A percentile compares a stretch with the other conserved stretches of the same genome.
Evolutionary conservation across 2,113 vertebrate genomes (phyloP).

Genomic region (Suricata suricatta): DNA sequence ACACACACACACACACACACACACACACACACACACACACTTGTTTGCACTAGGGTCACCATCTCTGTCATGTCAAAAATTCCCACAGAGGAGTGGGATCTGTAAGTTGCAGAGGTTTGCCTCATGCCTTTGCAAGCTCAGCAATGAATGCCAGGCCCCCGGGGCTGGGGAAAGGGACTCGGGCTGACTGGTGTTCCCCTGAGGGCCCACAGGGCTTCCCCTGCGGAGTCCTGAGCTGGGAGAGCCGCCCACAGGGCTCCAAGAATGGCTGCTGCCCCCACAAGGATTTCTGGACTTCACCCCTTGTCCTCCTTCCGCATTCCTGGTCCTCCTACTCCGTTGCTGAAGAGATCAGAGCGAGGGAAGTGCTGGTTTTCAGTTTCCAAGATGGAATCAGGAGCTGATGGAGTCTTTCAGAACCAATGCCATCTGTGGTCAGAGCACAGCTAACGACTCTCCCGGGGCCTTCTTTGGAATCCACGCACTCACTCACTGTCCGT

Average conservation of each 20-base stretch:
- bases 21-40: not conserved
- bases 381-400: not conserved
- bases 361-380: not conserved
- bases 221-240: not conserved
- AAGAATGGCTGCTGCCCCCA: not conserved
- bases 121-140: not conserved
- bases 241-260: not conserved
- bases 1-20: not conserved
- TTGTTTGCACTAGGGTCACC: not conserved
- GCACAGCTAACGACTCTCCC: not conserved
- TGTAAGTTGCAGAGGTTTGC: not conserved
- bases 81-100: not conserved
- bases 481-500: rapidly evolving
- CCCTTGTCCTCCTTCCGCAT: not conserved
- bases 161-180: not conserved
- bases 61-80: not conserved
- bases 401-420: not conserved
- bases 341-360: not conserved
- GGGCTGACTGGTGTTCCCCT: not conserved
- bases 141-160: not conserved
- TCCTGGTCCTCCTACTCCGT: not conserved
- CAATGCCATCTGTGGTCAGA: conserved; percentile 36
- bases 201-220: not conserved
- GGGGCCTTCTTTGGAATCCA: not conserved
- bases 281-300: not conserved